Conservation (phyloP, 2,113 vertebrate genomes). For the Penelope pileata region DNA sequence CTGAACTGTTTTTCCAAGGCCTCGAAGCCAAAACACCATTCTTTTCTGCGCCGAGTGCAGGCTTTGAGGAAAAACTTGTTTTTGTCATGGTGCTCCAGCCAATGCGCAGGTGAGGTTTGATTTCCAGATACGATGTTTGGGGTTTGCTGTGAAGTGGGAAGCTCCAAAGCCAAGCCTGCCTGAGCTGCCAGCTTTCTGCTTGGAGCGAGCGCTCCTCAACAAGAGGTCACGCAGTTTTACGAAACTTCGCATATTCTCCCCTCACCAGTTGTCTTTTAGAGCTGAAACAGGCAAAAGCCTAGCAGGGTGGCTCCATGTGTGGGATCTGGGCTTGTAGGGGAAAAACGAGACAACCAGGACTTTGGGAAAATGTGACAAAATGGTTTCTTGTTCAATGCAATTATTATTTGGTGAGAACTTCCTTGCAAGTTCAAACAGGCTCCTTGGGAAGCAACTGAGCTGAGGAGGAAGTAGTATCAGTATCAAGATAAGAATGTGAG, state of each 20-base stretch:
- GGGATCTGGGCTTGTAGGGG: not conserved
- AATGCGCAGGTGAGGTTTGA: not conserved
- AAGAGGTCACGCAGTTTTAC: not conserved
- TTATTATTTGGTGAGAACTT: not conserved
- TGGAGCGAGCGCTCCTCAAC: not conserved
- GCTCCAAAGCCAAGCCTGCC: constrained; percentile 14
- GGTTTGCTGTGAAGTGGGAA: constrained; percentile 23
- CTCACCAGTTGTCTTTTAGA: not conserved
- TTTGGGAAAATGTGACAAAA: not conserved
- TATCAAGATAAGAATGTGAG: not conserved
- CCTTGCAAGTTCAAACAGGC: not conserved
- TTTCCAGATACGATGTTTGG: not conserved
- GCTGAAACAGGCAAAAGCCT: not conserved
- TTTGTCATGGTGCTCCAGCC: not conserved
- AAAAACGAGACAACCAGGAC: not conserved
- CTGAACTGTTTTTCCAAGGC: not conserved
- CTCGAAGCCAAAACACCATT: not conserved
- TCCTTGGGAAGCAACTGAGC: not conserved
- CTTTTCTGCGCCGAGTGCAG: not conserved
- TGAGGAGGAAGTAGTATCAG: not conserved
- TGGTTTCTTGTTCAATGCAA: not conserved
- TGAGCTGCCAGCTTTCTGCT: constrained; percentile 18
- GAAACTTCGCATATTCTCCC: not conserved
- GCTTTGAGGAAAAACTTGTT: not conserved
- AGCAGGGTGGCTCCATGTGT: not conserved